Conservation (phyloP, 2,113 vertebrate genomes). For the Solea senegalensis region DNA sequence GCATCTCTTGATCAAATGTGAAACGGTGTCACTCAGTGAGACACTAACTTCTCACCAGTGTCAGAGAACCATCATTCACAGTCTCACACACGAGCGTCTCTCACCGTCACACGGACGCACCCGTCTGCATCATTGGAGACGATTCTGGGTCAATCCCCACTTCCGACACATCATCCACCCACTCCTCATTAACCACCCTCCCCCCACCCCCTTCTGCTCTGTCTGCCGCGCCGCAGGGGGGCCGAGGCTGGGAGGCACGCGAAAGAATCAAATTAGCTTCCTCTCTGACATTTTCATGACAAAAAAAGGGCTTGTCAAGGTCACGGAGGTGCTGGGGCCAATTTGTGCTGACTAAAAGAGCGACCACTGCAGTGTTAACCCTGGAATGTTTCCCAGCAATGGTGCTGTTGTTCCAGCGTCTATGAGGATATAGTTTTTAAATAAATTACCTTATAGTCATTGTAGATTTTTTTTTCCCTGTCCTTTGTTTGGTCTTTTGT, state of each 20-base stretch:
- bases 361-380: not conserved
- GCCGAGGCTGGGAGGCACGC: slow-evolving; percentile 40
- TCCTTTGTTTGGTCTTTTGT: too few species aligned
- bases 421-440: too few species aligned
- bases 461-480: too few species aligned
- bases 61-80: slow-evolving; percentile 40
- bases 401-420: too few species aligned
- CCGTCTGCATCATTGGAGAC: slow-evolving; percentile 59
- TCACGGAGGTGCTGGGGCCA: slow-evolving; percentile 40
- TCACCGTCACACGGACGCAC: slow-evolving; percentile 59
- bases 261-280: slow-evolving; percentile 68
- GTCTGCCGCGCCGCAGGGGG: slow-evolving; percentile 51
- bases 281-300: slow-evolving; percentile 49
- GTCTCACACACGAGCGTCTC: slow-evolving; percentile 41
- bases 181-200: slow-evolving; percentile 33
- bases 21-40: not conserved
- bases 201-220: slow-evolving; percentile 43
- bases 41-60: slow-evolving; percentile 18
- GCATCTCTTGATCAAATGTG: not conserved
- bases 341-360: not conserved
- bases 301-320: slow-evolving; percentile 58
- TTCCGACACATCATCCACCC: slow-evolving; percentile 44
- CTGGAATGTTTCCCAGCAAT: too few species aligned
- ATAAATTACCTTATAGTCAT: too few species aligned
- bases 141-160: slow-evolving; percentile 77